These are phyloP conservation scores for Phylloscopus whistleri DNA, from an alignment of 2,113 vertebrate species.

Conservation along the genomic window DNA sequence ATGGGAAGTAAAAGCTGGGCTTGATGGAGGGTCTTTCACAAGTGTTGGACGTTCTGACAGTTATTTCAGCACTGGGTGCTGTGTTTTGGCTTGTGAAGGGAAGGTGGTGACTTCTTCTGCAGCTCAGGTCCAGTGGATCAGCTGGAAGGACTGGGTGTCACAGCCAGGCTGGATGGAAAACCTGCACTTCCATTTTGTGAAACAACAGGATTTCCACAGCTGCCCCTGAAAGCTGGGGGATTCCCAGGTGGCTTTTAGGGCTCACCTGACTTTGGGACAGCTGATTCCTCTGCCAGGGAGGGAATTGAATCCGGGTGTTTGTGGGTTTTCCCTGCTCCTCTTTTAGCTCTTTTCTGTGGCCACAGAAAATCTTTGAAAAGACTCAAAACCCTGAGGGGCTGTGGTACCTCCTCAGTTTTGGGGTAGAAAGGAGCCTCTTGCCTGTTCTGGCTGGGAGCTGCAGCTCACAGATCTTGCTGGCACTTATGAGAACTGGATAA, in stretches of 20 bases:
- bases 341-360: not conserved
- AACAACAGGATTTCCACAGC: not conserved
- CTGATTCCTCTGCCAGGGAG: not conserved
- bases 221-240: not conserved
- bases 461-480: not conserved
- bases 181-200: not conserved
- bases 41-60: not conserved
- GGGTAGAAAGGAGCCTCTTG: not conserved
- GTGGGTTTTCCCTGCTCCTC: not conserved
- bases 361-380: not conserved
- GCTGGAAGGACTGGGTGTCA: not conserved
- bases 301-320: fast-evolving
- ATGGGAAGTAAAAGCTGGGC: not conserved
- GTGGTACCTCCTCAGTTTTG: not conserved
- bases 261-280: not conserved
- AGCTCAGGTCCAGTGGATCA: not conserved
- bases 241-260: not conserved
- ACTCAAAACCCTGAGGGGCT: not conserved
- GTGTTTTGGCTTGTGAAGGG: not conserved
- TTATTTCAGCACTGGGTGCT: not conserved
- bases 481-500: not conserved
- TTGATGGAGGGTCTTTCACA: not conserved
- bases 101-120: not conserved
- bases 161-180: not conserved
- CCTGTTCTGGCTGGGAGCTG: not conserved